Evolutionary conservation across 2,113 vertebrate species (phyloP), one percentile per base, ranked within the genome.

Genomic region (Capreolus pygargus): DNA sequence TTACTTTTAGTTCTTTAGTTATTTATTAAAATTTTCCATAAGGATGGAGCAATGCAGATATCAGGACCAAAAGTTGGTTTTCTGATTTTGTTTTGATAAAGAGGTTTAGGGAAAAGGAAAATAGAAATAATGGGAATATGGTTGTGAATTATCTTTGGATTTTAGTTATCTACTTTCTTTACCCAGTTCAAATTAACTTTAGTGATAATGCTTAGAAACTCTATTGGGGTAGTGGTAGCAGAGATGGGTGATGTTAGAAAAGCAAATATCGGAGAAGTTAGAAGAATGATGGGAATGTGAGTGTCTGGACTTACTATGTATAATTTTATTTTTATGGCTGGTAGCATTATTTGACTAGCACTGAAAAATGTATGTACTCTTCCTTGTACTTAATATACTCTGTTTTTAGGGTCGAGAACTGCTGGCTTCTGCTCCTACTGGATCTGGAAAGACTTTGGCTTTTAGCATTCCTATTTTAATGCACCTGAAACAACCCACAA

Each of bases 361-460:
- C 23, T 95, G 47, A 86, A 95, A 97, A 82, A 6, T 64, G 21
- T 74, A 60, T 43, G 19, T 84, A 33, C 50, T 97, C 94, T 86
- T 92, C 17, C 27, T 97, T 55, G 1, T 95, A 21, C n/a, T 84
- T 96, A 64, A 23, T 47, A 15, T 86, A 28, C 6, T 84, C 11
- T 86, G 14, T 92, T 82, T 96, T 97, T 96, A 99, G 99, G 97
- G 99, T 95, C 99, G 99, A 10, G 99, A 99, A 97, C 99, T 99
- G 52, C 98, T 99, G 96, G 99, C 99, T n/a, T 99, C 99, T 86
- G 99, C 99, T 96, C 99, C 99, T 89, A 99, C 99, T 0, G 99
- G 99, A 61, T 99, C 99, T 58, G 99, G 99, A 30, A 99, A 99
- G 98, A 99, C 99, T 0, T 97, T 99, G 98, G 99, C 99, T 16